A percentile compares a stretch with the other conserved stretches of the same genome.
phyloP scores from a whole-genome alignment of 2,113 vertebrate species.

The Pluvianellus socialis region DNA sequence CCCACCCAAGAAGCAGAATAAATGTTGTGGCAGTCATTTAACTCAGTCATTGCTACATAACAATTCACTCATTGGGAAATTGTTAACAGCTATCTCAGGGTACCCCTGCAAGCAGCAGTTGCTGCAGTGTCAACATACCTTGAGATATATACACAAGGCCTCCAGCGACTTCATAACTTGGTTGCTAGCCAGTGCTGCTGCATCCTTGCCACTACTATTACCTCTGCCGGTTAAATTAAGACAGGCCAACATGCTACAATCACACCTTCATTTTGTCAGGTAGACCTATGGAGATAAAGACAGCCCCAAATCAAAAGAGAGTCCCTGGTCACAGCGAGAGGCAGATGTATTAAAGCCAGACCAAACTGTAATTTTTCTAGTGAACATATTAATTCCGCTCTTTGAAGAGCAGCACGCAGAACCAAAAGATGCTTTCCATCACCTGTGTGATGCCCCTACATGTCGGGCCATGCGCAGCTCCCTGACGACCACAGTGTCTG shows the following conservation, averaged over 20 bases:
- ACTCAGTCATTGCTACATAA: background rate
- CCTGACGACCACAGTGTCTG: background rate
- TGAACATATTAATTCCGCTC: background rate
- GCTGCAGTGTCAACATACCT: background rate
- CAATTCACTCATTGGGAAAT: background rate
- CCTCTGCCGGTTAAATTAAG: constrained; percentile 13
- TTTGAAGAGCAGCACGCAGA: background rate
- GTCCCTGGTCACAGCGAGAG: background rate
- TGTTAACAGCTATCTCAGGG: background rate
- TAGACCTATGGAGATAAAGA: constrained; percentile 22
- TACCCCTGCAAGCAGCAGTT: background rate
- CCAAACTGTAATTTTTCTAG: background rate
- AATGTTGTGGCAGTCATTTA: background rate
- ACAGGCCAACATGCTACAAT: background rate
- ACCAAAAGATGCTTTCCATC: background rate
- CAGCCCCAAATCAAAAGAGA: background rate
- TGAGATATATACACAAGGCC: background rate
- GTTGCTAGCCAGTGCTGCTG: background rate
- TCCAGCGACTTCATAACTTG: background rate
- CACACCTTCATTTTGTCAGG: background rate
- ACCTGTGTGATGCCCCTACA: background rate
- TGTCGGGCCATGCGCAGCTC: background rate
- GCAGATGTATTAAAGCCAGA: background rate
- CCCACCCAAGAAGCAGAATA: background rate
- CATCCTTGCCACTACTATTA: background rate